phyloP scores from a whole-genome alignment of 2,113 vertebrate genomes.

The Paradoxurus hermaphroditus region DNA sequence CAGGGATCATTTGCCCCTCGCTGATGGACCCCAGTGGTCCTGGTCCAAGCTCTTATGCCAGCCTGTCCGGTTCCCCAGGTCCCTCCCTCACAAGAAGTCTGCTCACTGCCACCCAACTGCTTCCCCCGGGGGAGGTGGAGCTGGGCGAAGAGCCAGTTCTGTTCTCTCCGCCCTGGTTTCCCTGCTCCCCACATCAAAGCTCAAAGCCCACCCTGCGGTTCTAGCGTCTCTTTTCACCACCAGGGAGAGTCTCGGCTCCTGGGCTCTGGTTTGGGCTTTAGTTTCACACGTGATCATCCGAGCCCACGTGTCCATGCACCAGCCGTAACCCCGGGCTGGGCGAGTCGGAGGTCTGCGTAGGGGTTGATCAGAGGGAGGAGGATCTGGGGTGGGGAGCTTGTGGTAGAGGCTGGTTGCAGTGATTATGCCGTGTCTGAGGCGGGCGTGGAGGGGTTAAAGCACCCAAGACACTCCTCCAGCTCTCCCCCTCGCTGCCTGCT shows the following conservation, averaged over 20 bases:
- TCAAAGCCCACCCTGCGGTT: background rate
- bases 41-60: background rate
- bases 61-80: background rate
- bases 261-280: background rate
- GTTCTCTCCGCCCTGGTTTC: background rate
- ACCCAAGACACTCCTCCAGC: background rate
- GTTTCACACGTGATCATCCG: background rate
- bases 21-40: background rate
- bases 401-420: background rate
- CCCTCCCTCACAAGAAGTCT: background rate
- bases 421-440: background rate
- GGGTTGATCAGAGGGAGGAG: background rate
- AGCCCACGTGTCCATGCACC: background rate
- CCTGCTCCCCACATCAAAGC: background rate
- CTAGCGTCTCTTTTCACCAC: background rate
- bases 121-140: background rate
- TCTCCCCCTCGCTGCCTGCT: background rate
- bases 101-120: background rate
- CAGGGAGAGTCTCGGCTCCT: background rate
- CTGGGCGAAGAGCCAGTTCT: background rate
- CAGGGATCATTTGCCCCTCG: background rate
- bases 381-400: background rate
- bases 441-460: background rate
- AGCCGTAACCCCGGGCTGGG: background rate
- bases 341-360: background rate